Percentiles rank a stretch among this genome's conserved stretches.
Evolutionary conservation across 2,797 vertebrate genomes (phyloP).

Genomic region (Melanotaenia boesemani): DNA sequence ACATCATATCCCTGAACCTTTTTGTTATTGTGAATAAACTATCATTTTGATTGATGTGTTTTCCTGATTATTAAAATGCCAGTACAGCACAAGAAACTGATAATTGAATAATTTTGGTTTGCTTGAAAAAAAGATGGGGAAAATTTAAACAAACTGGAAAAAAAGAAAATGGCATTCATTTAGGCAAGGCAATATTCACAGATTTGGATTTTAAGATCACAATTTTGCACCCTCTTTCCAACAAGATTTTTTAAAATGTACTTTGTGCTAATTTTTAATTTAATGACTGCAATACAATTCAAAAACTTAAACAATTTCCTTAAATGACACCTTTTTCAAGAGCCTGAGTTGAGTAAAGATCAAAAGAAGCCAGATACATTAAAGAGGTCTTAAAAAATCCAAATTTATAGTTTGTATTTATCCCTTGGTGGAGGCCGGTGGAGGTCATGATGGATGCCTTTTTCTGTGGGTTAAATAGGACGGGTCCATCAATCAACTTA

Average conservation of each 20-base stretch:
- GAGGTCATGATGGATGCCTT: too few species aligned
- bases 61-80: not conserved
- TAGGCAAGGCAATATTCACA: not conserved
- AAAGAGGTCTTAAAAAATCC: too few species aligned
- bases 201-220: not conserved
- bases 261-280: not conserved
- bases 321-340: not conserved
- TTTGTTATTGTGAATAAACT: conserved; percentile 50
- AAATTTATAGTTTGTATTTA: too few species aligned
- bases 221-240: not conserved
- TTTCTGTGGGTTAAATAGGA: too few species aligned
- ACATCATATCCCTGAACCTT: not conserved
- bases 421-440: too few species aligned
- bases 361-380: too few species aligned
- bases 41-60: conserved; percentile 5
- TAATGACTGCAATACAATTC: not conserved
- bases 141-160: not conserved
- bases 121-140: not conserved
- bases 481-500: too few species aligned
- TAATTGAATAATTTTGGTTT: not conserved
- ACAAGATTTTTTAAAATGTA: not conserved
- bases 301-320: not conserved
- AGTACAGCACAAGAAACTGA: not conserved
- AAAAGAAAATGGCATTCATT: not conserved
- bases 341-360: too few species aligned